Percentiles rank a stretch among this genome's conserved stretches.
Conservation (phyloP, 1,140 invertebrate species). For the Drosophila athabasca region DNA sequence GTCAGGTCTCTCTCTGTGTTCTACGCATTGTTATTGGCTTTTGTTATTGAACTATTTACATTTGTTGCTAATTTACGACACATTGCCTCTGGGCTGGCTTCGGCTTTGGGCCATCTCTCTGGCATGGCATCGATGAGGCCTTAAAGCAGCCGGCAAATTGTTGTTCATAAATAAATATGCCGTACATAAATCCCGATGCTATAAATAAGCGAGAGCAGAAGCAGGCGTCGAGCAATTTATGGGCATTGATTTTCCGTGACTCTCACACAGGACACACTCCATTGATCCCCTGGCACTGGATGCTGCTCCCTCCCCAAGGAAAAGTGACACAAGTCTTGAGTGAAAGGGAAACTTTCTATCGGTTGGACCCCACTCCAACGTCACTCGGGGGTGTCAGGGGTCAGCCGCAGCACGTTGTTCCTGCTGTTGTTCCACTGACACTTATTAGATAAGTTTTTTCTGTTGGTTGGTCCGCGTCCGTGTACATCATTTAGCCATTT, state of each 20-base stretch:
- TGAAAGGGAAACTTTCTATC: conserved; percentile 57
- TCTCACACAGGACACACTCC: conserved; percentile 10
- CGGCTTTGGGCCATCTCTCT: conserved; percentile 1
- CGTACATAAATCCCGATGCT: conserved; percentile 64
- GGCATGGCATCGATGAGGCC: conserved; percentile 49
- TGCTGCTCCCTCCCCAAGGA: neutral
- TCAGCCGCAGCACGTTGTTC: conserved; percentile 62
- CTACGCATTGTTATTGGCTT: conserved; percentile 43
- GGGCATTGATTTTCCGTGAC: conserved; percentile 64
- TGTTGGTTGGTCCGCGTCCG: neutral
- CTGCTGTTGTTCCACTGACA: conserved; percentile 58
- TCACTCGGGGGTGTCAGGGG: conserved; percentile 3
- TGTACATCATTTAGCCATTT: conserved; percentile 70
- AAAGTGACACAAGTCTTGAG: conserved; percentile 58
- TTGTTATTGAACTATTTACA: conserved; percentile 83
- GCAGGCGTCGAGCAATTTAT: conserved; percentile 62
- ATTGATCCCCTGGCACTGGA: neutral
- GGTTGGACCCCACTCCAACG: neutral
- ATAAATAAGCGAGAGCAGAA: conserved; percentile 64
- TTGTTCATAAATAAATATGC: conserved; percentile 80
- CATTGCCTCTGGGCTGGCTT: too few relatives aligned
- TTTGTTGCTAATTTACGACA: conserved; percentile 80
- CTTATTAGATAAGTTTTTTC: conserved; percentile 78
- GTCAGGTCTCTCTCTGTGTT: conserved; percentile 35
- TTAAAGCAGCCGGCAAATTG: conserved; percentile 76